Base-by-base conservation (phyloP, 2,797 vertebrate species). In the Enteromius treurensis region DNA sequence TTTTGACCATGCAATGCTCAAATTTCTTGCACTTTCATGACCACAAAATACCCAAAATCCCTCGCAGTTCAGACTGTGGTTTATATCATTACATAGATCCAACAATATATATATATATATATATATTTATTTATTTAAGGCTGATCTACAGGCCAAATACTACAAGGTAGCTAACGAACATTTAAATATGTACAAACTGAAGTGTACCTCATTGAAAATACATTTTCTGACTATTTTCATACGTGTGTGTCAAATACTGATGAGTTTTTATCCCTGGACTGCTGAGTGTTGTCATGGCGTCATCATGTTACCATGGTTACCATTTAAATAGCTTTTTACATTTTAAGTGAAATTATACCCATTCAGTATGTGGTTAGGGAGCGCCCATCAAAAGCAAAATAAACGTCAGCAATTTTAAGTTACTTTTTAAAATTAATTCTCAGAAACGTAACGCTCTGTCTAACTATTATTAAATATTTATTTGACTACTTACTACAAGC, bases 171-270 rank as follows among this genome's bases (percentile, higher is more conserved):
- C 90, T 87, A 65, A 82, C 80, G 89, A 91, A 90, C 88, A 92
- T 87, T 94, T 94, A 94, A 94, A 94, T 95, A 94, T 83, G 84
- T 70, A 88, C 74, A 88, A 70, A 91, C 80, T 80, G 84, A 90
- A 90, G 92, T 87, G 91, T 86, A 93, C 88, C 86, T 90, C 89
- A 91, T 91, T 89, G 90, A 88, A 93, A 95, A 93, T 91, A 92
- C 74, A 91, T 91, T 93, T 91, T 92, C 32, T 2, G 13, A 55
- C 68, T 85, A 60, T 71, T 79, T 77, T 71, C 76, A 81, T 82
- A 75, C 62, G 77, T 92, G 91, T 92, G 93, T 90, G 91, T 93
- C 93, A 94, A 95, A 95, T 95, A 95, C 95, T 95, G 95, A 94
- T 92, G 91, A 91, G 90, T 91, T 87, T 91, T 89, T 92, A 92